These are phyloP conservation scores for Hyalella azteca DNA, from an alignment of 2,888 invertebrate genomes.

Conservation along the genomic window DNA sequence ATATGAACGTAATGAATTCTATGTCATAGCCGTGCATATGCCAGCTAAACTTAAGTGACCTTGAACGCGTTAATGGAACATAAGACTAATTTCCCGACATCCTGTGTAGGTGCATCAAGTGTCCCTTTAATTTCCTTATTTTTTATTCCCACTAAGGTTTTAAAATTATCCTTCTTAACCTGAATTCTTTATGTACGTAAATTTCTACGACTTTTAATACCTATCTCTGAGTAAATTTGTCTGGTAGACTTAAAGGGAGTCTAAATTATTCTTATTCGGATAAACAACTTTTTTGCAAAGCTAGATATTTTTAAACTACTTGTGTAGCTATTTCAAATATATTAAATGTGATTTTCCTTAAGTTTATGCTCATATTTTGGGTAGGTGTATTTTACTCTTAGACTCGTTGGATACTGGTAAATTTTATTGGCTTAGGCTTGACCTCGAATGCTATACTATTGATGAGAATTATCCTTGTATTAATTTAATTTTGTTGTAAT, in stretches of 20 bases:
- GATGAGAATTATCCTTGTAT: too few species aligned
- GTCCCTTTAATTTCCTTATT: not conserved
- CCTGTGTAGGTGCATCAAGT: not conserved
- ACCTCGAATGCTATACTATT: too few species aligned
- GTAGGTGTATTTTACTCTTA: not conserved
- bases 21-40: not conserved
- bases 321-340: constrained; percentile 6
- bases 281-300: not conserved
- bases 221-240: constrained; percentile 17
- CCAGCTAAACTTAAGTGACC: not conserved
- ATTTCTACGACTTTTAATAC: not conserved
- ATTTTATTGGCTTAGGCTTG: too few species aligned
- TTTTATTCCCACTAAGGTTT: not conserved
- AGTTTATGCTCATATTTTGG: not conserved
- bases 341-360: not conserved
- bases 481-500: too few species aligned
- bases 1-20: not conserved
- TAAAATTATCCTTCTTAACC: not conserved
- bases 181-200: not conserved
- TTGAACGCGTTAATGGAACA: not conserved
- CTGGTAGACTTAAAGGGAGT: not conserved
- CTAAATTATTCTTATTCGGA: constrained; percentile 2
- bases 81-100: not conserved
- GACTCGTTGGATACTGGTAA: too few species aligned
- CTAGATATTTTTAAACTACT: constrained; percentile 1